Conservation (phyloP, 2,888 invertebrate genomes). For the Tuberolachnus salignus region DNA sequence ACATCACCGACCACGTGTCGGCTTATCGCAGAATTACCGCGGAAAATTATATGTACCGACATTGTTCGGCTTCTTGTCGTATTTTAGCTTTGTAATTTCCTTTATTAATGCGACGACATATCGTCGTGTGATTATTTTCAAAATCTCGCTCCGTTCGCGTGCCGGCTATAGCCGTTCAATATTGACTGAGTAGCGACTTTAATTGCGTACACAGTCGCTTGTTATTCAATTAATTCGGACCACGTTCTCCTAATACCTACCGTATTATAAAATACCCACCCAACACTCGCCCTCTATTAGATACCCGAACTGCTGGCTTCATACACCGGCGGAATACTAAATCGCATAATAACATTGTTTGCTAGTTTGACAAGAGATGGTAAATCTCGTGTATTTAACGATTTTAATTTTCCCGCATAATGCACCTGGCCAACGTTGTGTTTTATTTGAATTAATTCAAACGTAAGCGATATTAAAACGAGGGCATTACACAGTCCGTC, state of each 20-base stretch:
- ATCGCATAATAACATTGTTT: neutral
- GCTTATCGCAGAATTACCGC: neutral
- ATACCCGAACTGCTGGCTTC: no score
- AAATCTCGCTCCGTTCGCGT: neutral
- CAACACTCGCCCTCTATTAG: neutral
- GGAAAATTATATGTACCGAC: neutral
- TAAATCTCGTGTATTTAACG: neutral
- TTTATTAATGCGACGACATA: neutral
- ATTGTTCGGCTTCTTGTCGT: neutral
- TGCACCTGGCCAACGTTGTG: no score
- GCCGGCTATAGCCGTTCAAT: neutral
- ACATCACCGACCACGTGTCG: neutral
- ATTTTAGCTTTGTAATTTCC: neutral
- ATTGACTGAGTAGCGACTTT: neutral
- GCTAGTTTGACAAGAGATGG: neutral
- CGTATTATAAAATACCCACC: neutral
- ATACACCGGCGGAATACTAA: no score
- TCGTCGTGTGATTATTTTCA: neutral
- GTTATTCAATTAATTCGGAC: constrained; percentile 25
- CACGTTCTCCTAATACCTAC: neutral
- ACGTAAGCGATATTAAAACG: no score
- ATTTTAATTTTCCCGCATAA: no score
- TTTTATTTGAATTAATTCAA: no score
- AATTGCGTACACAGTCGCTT: neutral
- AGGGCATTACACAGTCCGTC: no score